Evolutionary conservation across 2,113 vertebrate species (phyloP), one percentile per base, ranked within the genome.

Genomic region (Petaurus breviceps): DNA sequence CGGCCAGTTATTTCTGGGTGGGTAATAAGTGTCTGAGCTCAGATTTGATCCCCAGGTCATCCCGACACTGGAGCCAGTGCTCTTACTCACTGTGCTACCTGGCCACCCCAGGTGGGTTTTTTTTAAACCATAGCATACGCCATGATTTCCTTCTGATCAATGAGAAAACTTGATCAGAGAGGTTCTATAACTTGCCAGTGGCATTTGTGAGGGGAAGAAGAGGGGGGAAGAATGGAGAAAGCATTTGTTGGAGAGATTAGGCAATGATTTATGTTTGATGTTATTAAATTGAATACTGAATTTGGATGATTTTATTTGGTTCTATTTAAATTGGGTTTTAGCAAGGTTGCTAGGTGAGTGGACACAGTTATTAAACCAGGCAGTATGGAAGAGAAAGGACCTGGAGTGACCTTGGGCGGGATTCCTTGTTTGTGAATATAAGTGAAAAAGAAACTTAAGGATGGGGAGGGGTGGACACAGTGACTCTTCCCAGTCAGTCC

Each of bases 371-470:
- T 68, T 90, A 93, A 55, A 95, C 89, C 22, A 55, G 53, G 26
- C 55, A 92, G 11, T 91, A 22, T 94, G 91, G 52, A 51, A 94
- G 49, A 95, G 23, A n/a, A 89, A 68, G 51, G 51, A 92, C 90
- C 55, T 43, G 89, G 53, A 95, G 37, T 52, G 54, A 96, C 61
- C 16, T 0, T 90, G 24, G 92, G 55, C 28, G 57, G 50, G 28
- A 19, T 77, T 31, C 51, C 46, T 95, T 91, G 23, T 51, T 97
- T 95, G 96, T 91, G 68, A 31, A 90, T 49, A 8, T 94, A 47
- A 49, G 89, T 77, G 31, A 77, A 77, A 77, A 14, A 68, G 61
- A 77, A 6, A 7, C 6, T n/a, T 68, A n/a, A 77, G 37, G 61
- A n/a, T 19, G 68, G n/a, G 68, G 16, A n/a, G 37, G 6, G 6